Base-by-base conservation (phyloP, 2,113 vertebrate genomes). In the Salvator merianae region DNA sequence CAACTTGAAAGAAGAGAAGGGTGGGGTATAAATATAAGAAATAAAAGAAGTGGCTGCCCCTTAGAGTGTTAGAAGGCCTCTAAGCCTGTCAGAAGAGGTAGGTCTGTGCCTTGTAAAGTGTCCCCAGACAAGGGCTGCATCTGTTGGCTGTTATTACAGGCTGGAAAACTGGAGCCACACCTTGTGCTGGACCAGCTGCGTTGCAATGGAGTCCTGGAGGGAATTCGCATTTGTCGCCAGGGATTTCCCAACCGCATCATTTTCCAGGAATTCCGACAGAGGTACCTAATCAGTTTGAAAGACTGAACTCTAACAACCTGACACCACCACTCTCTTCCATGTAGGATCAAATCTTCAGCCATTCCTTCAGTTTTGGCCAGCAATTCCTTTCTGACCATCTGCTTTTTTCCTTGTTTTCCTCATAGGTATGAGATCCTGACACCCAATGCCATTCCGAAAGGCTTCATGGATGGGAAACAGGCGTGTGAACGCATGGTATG, bases 391-490 rank as follows among this genome's bases (percentile, higher is more conserved):
- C 38, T 32, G 77, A 77, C 26, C 53, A 7, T 16, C 69, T 13
- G 4, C 18, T 74, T 62, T 77, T n/a, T 5, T 20, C 4, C 22
- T 18, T 4, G 63, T 6, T 40, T 34, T 50, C 7, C 22, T 4
- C 24, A 7, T 91, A 98, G 97, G 86, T 98, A 98, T 47, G 98
- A 98, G 94, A 98, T 98, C 91, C 95, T 98, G 86, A 98, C 98
- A 0, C 97, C 98, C 32, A 98, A 98, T 26, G 98, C 98, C 47
- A 98, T 98, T 85, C 98, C 98, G 83, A 98, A 98, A 86, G 97
- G 97, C 32, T 98, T 98, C 88, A 98, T 98, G 97, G 98, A 98
- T 34, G 98, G 98, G 53, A 98, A 98, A 90, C 97, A 98, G 90
- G 98, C 98, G 9, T 98, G 96, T 47, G 97, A 97, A 87, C 97